Base-by-base conservation (phyloP, 2,797 vertebrate species). In the Lacerta bilineata region DNA sequence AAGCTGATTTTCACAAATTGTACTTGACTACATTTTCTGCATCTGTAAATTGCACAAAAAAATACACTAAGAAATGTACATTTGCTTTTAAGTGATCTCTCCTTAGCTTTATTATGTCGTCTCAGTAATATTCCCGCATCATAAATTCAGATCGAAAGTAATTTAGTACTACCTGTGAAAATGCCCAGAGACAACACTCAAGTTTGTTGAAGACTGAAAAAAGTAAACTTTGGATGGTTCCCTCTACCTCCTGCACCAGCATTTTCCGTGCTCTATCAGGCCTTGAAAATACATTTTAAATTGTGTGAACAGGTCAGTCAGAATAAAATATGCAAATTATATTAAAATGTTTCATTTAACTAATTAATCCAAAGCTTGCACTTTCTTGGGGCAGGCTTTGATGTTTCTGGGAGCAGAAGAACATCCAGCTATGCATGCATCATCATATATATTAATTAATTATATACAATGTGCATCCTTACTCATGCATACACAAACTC, bases 271-370 rank as follows among this genome's bases (percentile, higher is more conserved):
- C 15, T 43, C 71, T 29, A 39, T 64, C 72, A 75, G 23, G 29
- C 46, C 10, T 84, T 84, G 50, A 64, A 27, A 85, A 68, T 33
- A 33, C 46, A 39, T 36, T 69, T 8, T 41, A 72, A 29, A 61
- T n/a, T 18, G 8, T 80, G 25, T 77, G n/a, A 61, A 86, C 9
- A 69, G 61, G 7, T 10, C 11, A 27, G 13, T 86, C 13, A 10
- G 29, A 78, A 75, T 82, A 23, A 72, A 74, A 39, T 25, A 68
- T 78, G n/a, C 27, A 88, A 68, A 83, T 83, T 36, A 46, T 6
- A 76, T 76, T 82, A 29, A 15, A 72, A 59, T 46, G 17, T 66
- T 83, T n/a, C 39, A 18, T 43, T 23, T 64, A 76, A 25, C 29
- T 66, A 66, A 43, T 27, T 43, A 17, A 50, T 36, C n/a, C n/a